Conservation (phyloP, 2,113 vertebrate genomes). For the Nothocercus nigrocapillus region DNA sequence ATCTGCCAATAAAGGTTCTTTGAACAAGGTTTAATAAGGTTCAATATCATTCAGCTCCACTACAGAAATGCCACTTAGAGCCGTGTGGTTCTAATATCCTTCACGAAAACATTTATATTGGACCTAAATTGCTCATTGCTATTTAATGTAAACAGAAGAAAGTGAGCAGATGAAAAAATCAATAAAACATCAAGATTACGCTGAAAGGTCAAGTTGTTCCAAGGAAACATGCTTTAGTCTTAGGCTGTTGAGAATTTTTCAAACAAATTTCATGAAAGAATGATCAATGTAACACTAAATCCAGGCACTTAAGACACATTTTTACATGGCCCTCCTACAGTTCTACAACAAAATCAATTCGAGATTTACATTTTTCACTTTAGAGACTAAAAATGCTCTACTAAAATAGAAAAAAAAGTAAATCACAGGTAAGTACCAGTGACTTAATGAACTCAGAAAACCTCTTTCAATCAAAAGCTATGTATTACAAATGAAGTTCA, state of each 20-base stretch:
- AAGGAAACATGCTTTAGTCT: not conserved
- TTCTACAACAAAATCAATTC: slow-evolving; percentile 5
- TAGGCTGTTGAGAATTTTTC: not conserved
- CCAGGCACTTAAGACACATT: not conserved
- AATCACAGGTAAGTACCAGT: not conserved
- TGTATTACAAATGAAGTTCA: not conserved
- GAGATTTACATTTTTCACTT: slow-evolving; percentile 6
- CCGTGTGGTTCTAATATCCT: not conserved
- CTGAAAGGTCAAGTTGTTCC: slow-evolving; percentile 55
- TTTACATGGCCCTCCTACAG: not conserved
- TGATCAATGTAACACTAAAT: not conserved
- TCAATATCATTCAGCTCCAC: not conserved
- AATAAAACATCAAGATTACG: slow-evolving; percentile 35
- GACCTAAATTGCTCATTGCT: not conserved
- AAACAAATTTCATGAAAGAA: slow-evolving; percentile 13
- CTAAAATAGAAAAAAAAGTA: not conserved
- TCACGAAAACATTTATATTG: not conserved
- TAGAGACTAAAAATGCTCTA: not conserved
- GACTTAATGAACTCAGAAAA: not conserved
- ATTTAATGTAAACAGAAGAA: slow-evolving; percentile 52
- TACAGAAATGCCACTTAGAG: not conserved
- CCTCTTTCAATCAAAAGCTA: not conserved
- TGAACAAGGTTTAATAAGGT: not conserved
- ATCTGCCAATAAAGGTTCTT: not conserved
- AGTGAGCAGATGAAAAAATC: slow-evolving; percentile 40